Base-by-base conservation (phyloP, 2,888 invertebrate species). In the Dryobota labecula region DNA sequence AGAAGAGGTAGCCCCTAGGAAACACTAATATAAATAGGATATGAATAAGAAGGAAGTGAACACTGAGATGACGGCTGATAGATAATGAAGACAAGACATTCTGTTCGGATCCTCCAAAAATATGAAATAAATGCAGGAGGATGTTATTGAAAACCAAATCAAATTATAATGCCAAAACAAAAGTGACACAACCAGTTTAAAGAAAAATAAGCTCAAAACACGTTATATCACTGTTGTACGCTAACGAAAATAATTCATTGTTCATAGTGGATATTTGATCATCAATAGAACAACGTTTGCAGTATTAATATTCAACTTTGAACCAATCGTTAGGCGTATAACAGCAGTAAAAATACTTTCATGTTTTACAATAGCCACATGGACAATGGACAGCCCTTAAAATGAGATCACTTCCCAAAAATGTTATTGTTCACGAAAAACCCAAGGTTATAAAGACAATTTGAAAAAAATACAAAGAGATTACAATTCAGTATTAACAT, bases 401-500 rank as follows among this genome's bases (percentile, higher is more conserved):
- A 54, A 47, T 78, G 45, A 65, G 30, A 47, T 57, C 47, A 81
- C 38, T 30, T 53, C 45, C 53, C 15, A 63, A 61, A 73, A 45
- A 36, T 20, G 7, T 7, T 49, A 47, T 8, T 36, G 38, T 33
- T 57, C 8, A 36, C 30, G 51, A 57, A 74, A 53, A 45, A 57
- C 7, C 41, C 38, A 64, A 68, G 63, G 54, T 53, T 43, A 36
- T 45, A 61, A 45, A 41, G 18, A 24, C 27, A 41, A 56, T 65
- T 54, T 47, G 18, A 45, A 43, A 15, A 47, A 43, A 15, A 53
- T n/a, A 76, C 38, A 57, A 58, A 60, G 43, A 38, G 30, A 56
- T 64, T 54, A 78, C 78, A 53, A 53, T 45, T 36, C 41, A 36
- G 9, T 43, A 73, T 43, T 51, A 47, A 47, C 62, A 75, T 64